These are phyloP conservation scores for Orthonychiurus folsomi DNA, from an alignment of 2,888 invertebrate species.

Conservation along the genomic window DNA sequence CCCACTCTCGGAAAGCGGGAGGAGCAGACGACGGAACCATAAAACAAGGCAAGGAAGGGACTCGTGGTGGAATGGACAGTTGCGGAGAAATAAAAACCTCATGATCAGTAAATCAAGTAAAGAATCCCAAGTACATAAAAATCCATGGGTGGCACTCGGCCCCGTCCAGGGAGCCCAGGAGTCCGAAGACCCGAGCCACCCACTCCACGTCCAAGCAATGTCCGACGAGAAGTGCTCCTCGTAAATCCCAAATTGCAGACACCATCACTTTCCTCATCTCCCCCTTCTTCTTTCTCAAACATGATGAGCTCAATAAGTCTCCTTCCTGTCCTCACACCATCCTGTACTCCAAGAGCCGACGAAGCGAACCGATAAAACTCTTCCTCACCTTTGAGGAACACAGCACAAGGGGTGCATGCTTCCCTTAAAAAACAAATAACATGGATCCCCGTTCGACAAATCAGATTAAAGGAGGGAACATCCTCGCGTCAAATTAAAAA, in stretches of 20 bases:
- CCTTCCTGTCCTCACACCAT: not conserved
- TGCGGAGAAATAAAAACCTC: conserved; percentile 26
- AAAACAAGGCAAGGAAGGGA: conserved; percentile 10
- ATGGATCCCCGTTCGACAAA: not conserved
- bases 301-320: conserved; percentile 1
- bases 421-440: not conserved
- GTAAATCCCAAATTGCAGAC: conserved; percentile 33
- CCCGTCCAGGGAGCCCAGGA: no score
- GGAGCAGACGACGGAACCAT: no score
- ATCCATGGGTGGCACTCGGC: conserved; percentile 15
- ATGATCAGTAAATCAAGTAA: conserved; percentile 30
- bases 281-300: not conserved
- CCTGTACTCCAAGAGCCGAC: no score
- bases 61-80: conserved; percentile 14
- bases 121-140: conserved; percentile 20
- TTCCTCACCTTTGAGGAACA: not conserved
- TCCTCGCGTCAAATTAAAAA: not conserved
- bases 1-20: no score
- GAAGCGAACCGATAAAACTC: not conserved
- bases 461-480: not conserved
- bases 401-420: not conserved
- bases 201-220: not conserved
- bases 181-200: no score
- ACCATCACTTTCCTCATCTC: conserved; percentile 23
- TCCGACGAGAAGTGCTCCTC: conserved; percentile 22